Conservation (phyloP, 2,113 vertebrate genomes). For the Blennius ocellaris region DNA sequence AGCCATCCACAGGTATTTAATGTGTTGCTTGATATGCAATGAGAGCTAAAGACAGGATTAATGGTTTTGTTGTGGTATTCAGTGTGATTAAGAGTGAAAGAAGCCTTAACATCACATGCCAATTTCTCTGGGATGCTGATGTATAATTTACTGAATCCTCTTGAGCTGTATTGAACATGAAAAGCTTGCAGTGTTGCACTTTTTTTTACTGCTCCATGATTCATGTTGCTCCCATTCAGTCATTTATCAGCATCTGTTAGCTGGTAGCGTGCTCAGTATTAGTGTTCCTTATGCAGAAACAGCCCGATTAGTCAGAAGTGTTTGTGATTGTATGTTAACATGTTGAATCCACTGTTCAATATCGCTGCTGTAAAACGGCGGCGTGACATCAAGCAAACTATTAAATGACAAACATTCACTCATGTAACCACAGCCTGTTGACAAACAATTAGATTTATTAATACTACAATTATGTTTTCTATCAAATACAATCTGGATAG, state of each 20-base stretch:
- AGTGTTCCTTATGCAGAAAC: background rate
- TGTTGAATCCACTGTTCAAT: too few species aligned
- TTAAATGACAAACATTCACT: too few species aligned
- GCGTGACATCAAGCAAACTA: too few species aligned
- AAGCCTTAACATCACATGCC: conserved; percentile 11
- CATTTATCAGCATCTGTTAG: background rate
- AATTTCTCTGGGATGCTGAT: background rate
- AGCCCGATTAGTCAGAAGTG: too few species aligned
- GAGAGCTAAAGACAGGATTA: conserved; percentile 3
- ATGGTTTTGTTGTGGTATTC: background rate
- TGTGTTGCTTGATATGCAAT: conserved; percentile 18
- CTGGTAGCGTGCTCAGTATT: background rate
- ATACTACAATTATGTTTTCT: too few species aligned
- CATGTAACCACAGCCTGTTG: too few species aligned
- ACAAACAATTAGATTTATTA: too few species aligned
- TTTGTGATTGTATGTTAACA: too few species aligned
- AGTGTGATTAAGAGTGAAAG: background rate
- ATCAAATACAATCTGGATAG: too few species aligned
- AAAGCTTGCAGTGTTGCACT: too few species aligned
- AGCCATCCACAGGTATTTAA: conserved; percentile 10
- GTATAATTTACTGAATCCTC: background rate
- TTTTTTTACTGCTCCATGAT: conserved; percentile 1
- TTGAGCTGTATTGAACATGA: background rate
- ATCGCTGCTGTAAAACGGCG: too few species aligned
- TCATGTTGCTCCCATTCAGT: background rate